Evolutionary conservation across 2,888 invertebrate genomes (phyloP).

Genomic region (Eubasilissa splendida): DNA sequence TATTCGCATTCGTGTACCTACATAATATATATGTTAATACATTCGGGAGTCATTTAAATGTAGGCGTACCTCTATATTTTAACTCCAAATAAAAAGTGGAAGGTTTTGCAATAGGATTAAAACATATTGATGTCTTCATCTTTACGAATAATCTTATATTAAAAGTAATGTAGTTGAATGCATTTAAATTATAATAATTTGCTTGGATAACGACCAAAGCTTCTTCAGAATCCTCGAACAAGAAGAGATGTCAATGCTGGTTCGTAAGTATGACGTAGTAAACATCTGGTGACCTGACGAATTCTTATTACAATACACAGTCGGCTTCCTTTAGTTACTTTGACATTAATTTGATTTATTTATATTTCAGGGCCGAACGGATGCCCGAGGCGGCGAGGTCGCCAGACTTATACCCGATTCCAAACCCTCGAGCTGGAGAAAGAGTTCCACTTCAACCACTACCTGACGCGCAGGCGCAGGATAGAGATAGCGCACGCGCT

Average conservation of each 20-base stretch:
- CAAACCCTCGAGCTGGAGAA: constrained; percentile 98
- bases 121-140: too few relatives aligned
- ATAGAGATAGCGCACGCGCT: constrained; percentile 98
- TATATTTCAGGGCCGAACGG: constrained; percentile 92
- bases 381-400: constrained; percentile 92
- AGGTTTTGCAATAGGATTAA: too few relatives aligned
- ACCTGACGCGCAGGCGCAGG: constrained; percentile 94
- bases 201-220: too few relatives aligned
- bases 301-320: too few relatives aligned
- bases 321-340: neutral
- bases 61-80: neutral
- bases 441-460: constrained; percentile 99
- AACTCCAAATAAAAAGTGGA: neutral
- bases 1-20: too few relatives aligned
- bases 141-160: neutral
- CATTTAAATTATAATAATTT: too few relatives aligned
- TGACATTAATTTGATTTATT: neutral
- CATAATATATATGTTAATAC: too few relatives aligned
- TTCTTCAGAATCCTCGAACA: too few relatives aligned
- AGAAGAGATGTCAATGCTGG: too few relatives aligned
- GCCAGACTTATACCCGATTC: constrained; percentile 98
- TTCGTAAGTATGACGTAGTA: too few relatives aligned
- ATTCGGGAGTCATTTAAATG: too few relatives aligned
- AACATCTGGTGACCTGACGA: too few relatives aligned
- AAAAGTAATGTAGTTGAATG: neutral